Conservation (phyloP, 2,888 invertebrate genomes). For the Coleophora deauratella region DNA sequence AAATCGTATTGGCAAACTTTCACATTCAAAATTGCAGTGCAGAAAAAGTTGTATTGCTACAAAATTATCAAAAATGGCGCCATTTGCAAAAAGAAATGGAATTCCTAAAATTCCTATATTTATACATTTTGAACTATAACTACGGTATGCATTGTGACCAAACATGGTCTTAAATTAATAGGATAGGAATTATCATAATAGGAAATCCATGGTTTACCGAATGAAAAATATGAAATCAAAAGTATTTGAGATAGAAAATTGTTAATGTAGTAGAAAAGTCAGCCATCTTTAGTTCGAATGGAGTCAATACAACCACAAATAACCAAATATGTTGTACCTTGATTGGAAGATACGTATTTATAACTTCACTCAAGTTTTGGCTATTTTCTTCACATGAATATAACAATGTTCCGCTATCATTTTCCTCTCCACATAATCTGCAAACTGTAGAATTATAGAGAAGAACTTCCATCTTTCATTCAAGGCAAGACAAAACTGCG, state of each 20-base stretch:
- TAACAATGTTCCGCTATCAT: constrained; percentile 78
- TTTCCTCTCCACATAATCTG: constrained; percentile 84
- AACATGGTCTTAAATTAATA: not conserved
- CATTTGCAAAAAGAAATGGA: constrained; percentile 5
- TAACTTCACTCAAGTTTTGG: constrained; percentile 76
- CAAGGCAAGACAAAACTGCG: constrained; percentile 27
- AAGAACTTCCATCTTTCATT: constrained; percentile 60
- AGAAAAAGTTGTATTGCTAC: no score
- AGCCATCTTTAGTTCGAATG: constrained; percentile 49
- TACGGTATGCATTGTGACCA: no score
- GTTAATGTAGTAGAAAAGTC: constrained; percentile 28
- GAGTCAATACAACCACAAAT: constrained; percentile 66
- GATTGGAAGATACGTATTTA: constrained; percentile 83
- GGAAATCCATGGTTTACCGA: not conserved
- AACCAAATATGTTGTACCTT: constrained; percentile 71
- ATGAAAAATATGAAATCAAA: not conserved
- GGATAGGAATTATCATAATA: constrained; percentile 5
- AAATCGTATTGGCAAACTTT: no score
- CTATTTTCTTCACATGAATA: constrained; percentile 74
- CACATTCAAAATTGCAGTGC: no score
- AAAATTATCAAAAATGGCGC: not conserved
- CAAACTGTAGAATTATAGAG: constrained; percentile 82
- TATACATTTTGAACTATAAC: no score
- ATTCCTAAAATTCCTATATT: no score
- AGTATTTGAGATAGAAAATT: constrained; percentile 37